Evolutionary conservation across 1,140 invertebrate genomes (phyloP), one percentile per base, ranked within the genome.

Genomic region (Caenorhabditis elegans): DNA sequence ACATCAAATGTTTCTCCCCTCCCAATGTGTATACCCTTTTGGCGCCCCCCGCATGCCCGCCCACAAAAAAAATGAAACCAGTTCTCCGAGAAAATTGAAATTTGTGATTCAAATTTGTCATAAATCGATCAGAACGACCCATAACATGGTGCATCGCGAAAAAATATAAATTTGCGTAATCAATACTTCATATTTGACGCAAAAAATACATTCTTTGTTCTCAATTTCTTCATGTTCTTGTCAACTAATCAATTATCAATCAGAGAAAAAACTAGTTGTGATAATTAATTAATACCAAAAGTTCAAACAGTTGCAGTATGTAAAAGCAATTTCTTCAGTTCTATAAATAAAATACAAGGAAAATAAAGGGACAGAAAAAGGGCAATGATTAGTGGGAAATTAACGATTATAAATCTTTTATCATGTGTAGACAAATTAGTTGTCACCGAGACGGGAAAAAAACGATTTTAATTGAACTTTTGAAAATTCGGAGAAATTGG

Each of bases 31-130:
- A 70, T 43, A 60, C 60, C 60, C n/a, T 39, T 70, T 10, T 34
- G n/a, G 19, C 60, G 60, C 34, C 60, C 60, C n/a, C n/a, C n/a
- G n/a, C n/a, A n/a, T n/a, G 39, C 39, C 39, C 39, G 39, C 39
- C 39, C 39, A 15, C n/a, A n/a, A n/a, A n/a, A n/a, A 70, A 70
- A 70, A 31, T 70, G 60, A 70, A 70, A 70, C 60, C 60, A 70
- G 60, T 70, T 70, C 60, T n/a, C n/a, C 31, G 60, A 70, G 31
- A n/a, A n/a, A n/a, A n/a, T n/a, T n/a, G n/a, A n/a, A n/a, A n/a
- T n/a, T n/a, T n/a, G n/a, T n/a, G n/a, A n/a, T n/a, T n/a, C n/a
- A n/a, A n/a, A n/a, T n/a, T n/a, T n/a, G n/a, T n/a, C n/a, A n/a
- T n/a, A n/a, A n/a, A n/a, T n/a, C n/a, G n/a, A n/a, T n/a, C n/a